A percentile compares a stretch with the other conserved stretches of the same genome.
phyloP scores from a whole-genome alignment of 2,888 invertebrate genomes.

The Eueremaeus valkanovi region DNA sequence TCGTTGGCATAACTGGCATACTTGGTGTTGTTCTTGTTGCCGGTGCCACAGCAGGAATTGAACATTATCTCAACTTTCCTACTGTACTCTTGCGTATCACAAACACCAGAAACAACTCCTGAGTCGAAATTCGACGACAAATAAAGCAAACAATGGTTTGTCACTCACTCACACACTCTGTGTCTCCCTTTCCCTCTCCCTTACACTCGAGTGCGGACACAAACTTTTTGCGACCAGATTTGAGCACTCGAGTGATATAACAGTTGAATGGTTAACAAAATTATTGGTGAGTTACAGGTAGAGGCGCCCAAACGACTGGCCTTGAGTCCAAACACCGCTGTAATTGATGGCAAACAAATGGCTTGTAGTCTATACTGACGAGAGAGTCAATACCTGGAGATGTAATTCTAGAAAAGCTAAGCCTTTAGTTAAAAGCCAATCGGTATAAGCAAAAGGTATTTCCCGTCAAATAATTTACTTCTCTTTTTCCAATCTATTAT shows the following conservation, averaged over 20 bases:
- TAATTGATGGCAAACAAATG: constrained; percentile 7
- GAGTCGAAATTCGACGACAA: not conserved
- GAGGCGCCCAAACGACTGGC: constrained; percentile 27
- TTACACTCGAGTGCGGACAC: not conserved
- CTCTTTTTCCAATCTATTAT: constrained; percentile 7
- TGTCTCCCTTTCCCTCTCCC: too few relatives aligned
- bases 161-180: not conserved
- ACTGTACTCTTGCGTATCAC: not conserved
- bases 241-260: constrained; percentile 2
- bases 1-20: not conserved
- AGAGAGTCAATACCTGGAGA: constrained; percentile 14
- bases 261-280: constrained; percentile 13
- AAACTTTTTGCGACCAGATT: not conserved
- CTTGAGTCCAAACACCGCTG: constrained; percentile 5
- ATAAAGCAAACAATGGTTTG: constrained; percentile 8
- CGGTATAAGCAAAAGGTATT: constrained; percentile 12
- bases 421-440: constrained; percentile 18
- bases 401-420: constrained; percentile 13
- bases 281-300: constrained; percentile 21
- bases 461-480: constrained; percentile 15
- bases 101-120: not conserved
- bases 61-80: not conserved
- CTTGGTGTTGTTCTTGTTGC: constrained; percentile 5
- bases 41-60: constrained; percentile 19
- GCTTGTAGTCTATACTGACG: constrained; percentile 6